A percentile compares a stretch with the other conserved stretches of the same genome.
These are phyloP conservation scores for Tamias sibiricus DNA, from an alignment of 2,113 vertebrate genomes.

Conservation along the genomic window DNA sequence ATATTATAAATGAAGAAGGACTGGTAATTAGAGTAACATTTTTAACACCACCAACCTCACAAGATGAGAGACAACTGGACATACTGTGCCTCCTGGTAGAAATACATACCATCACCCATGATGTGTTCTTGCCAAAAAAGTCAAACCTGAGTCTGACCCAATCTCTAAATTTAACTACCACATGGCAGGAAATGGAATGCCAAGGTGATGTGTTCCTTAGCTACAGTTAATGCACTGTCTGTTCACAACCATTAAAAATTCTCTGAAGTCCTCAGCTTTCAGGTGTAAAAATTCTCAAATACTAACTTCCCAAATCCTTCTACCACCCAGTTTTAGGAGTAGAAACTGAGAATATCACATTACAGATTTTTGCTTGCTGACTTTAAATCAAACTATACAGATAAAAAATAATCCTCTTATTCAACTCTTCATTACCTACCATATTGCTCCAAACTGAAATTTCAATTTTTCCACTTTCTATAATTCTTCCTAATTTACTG, in stretches of 20 bases:
- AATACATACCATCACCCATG: neutral
- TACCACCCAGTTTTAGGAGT: neutral
- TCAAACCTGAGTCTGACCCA: neutral
- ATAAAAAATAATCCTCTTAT: neutral
- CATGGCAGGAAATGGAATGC: neutral
- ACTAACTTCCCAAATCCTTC: neutral
- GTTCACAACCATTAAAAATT: neutral
- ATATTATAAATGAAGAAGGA: neutral
- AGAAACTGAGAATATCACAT: neutral
- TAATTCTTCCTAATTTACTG: too few species aligned
- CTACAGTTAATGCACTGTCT: too few species aligned
- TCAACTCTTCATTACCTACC: neutral
- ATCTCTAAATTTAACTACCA: neutral
- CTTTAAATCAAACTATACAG: neutral
- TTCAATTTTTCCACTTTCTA: neutral
- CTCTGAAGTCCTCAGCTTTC: neutral
- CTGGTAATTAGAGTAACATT: neutral
- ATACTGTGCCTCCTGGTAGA: neutral
- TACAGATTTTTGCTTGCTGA: neutral
- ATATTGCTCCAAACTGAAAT: neutral
- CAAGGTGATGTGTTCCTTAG: neutral
- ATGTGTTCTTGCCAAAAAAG: neutral
- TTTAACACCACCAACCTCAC: neutral
- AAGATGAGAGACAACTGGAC: neutral
- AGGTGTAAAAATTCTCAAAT: neutral